phyloP scores from a whole-genome alignment of 2,888 invertebrate species.

The Carpatolechia fugitivella region DNA sequence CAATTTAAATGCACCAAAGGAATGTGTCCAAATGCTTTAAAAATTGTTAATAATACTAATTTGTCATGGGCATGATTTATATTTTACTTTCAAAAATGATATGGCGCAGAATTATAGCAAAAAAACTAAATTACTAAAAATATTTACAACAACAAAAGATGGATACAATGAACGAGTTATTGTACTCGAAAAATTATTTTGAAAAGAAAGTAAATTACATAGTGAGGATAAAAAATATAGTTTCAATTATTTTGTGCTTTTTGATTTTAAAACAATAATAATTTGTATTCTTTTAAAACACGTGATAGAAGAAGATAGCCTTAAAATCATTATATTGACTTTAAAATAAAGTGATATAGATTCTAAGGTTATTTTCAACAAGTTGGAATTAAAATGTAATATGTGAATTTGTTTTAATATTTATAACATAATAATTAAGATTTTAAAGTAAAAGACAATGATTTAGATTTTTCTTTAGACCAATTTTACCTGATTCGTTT shows the following conservation, averaged over 20 bases:
- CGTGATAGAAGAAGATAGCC: background rate
- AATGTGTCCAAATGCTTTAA: background rate
- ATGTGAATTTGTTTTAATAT: too few species aligned
- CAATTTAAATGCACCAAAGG: constrained; percentile 4
- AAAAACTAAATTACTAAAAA: background rate
- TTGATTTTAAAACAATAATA: background rate
- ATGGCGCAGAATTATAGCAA: background rate
- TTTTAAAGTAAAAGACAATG: too few species aligned
- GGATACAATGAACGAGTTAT: constrained; percentile 30
- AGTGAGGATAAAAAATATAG: background rate
- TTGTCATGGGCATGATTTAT: constrained; percentile 1
- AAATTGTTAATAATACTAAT: background rate
- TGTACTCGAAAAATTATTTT: constrained; percentile 29
- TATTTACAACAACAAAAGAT: constrained; percentile 17
- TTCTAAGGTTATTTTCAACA: background rate
- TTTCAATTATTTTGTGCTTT: constrained; percentile 5
- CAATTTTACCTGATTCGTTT: too few species aligned
- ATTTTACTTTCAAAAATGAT: background rate
- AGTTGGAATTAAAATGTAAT: background rate
- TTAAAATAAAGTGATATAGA: constrained; percentile 5
- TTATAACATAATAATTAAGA: too few species aligned
- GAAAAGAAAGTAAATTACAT: background rate
- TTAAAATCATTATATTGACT: constrained; percentile 4
- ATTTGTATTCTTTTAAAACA: background rate
- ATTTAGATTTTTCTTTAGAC: too few species aligned